Percentiles rank a stretch among this genome's conserved stretches.
These are phyloP conservation scores for Lottia gigantea DNA, from an alignment of 2,888 invertebrate genomes.

Conservation along the genomic window DNA sequence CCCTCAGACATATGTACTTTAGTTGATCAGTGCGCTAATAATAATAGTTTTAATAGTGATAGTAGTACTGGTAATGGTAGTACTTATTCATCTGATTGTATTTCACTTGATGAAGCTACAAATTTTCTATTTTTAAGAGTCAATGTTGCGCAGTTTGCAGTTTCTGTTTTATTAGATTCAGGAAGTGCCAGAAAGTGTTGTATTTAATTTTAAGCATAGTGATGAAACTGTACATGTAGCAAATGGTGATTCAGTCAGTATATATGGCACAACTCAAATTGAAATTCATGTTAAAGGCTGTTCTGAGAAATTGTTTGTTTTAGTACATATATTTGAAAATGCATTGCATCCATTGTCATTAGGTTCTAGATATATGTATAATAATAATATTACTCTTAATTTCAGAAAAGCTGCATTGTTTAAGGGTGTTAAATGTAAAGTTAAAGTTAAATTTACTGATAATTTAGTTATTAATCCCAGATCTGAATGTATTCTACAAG, in stretches of 20 bases:
- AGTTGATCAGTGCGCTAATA: neutral
- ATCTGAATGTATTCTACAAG: neutral
- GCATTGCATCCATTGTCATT: neutral
- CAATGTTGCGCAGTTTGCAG: neutral
- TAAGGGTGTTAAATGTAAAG: neutral
- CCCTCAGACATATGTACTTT: neutral
- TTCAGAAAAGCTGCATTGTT: neutral
- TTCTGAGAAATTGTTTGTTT: neutral
- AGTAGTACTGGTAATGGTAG: neutral
- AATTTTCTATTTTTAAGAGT: neutral
- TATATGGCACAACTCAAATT: neutral
- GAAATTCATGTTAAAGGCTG: neutral
- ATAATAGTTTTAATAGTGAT: neutral
- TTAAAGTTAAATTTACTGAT: neutral
- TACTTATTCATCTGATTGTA: neutral
- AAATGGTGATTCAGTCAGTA: neutral
- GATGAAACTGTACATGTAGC: neutral
- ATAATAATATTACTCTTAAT: neutral
- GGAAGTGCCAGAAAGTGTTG: neutral
- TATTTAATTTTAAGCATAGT: neutral
- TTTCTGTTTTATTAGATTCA: neutral
- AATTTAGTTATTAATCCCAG: neutral
- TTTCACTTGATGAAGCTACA: too few relatives aligned
- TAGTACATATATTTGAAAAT: conserved; percentile 2
- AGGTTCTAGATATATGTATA: neutral